Conservation (phyloP, 2,113 vertebrate species). For the Lagopus leucura region DNA sequence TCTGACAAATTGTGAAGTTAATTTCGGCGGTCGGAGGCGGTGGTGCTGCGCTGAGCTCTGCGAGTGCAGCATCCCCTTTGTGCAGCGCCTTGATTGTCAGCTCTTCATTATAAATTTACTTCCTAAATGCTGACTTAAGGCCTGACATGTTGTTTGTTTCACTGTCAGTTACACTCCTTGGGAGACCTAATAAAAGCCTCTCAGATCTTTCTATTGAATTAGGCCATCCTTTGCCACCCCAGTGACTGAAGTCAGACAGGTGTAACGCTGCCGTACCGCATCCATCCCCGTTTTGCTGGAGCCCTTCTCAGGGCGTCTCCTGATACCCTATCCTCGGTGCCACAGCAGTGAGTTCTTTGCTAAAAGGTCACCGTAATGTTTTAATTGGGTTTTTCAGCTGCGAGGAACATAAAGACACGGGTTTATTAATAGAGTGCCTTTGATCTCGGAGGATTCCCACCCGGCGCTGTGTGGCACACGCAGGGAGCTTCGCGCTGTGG, state of each 20-base stretch:
- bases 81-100: slow-evolving; percentile 27
- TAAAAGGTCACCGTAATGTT: slow-evolving; percentile 49
- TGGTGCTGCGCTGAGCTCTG: not conserved
- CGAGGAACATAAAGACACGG: slow-evolving; percentile 45
- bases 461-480: not conserved
- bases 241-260: slow-evolving; percentile 13
- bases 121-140: slow-evolving; percentile 66
- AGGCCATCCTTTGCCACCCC: slow-evolving; percentile 50
- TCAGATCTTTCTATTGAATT: slow-evolving; percentile 66
- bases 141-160: slow-evolving; percentile 66
- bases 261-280: not conserved
- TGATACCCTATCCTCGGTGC: not conserved
- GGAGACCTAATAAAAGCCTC: slow-evolving; percentile 66
- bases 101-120: slow-evolving; percentile 69
- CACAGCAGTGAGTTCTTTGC: not conserved
- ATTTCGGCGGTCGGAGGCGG: slow-evolving; percentile 17
- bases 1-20: not conserved
- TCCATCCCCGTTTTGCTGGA: not conserved
- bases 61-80: slow-evolving; percentile 31
- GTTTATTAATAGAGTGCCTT: slow-evolving; percentile 56
- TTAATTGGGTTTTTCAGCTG: slow-evolving; percentile 65
- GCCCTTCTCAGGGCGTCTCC: not conserved
- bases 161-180: slow-evolving; percentile 54
- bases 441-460: slow-evolving; percentile 56
- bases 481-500: not conserved